Evolutionary conservation across 2,113 vertebrate species (phyloP), one percentile per base, ranked within the genome.

Genomic region (Lophius piscatorius): DNA sequence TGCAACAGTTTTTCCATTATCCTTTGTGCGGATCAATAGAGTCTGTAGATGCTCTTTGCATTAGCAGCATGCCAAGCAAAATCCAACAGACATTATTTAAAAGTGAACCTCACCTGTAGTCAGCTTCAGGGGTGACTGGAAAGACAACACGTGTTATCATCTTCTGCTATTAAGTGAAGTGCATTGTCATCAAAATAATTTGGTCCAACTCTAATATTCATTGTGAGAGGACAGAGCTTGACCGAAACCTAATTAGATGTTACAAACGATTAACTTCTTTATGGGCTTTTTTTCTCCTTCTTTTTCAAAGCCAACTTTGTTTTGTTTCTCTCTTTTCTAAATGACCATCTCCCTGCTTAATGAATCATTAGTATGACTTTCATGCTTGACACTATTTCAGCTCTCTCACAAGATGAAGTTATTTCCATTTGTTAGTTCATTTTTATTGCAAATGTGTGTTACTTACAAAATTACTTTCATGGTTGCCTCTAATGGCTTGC

Each of bases 51-150:
- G 67, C 67, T 64, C 69, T 82, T 69, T 77, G 51, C 6, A 20
- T 29, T 57, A 62, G 58, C 41, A 1, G 48, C 52, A 22, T 23
- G 71, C 60, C 69, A 77, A 70, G n/a, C n/a, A n/a, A 45, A 62
- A 52, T 66, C 72, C 52, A 70, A 71, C 44, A 61, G 47, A 62
- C 63, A 24, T 74, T 63, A 72, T 73, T 82, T 79, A 80, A 76
- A 82, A 78, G 74, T 28, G n/a, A 60, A 68, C 22, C 72, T 74
- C 69, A 52, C 59, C 51, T 59, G 11, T 6, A 51, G 58, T 76
- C 70, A 28, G 66, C 54, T 77, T 67, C 62, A 62, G 18, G 6
- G 64, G 34, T 13, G 7, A 28, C 61, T 28, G 35, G 45, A 38
- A 57, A 70, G 38, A n/a, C n/a, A n/a, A 56, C 33, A 22, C 13